Evolutionary conservation across 2,888 invertebrate species (phyloP), one percentile per base, ranked within the genome.

Genomic region (Hemaris fuciformis): DNA sequence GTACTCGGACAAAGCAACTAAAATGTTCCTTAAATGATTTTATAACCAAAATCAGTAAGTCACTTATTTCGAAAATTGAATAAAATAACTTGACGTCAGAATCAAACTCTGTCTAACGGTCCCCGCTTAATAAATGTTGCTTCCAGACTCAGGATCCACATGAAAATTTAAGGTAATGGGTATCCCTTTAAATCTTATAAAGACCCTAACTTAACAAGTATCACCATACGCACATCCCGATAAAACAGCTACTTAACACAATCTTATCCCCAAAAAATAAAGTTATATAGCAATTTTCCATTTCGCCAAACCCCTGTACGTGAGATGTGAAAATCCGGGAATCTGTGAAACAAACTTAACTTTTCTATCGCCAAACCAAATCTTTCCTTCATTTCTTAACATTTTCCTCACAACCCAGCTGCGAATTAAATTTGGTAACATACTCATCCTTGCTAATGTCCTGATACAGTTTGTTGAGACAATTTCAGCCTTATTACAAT

Each of bases 221-320:
- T 67, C 77, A 74, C 69, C 75, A 74, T 1, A 31, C 31, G 31
- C 53, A 79, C 75, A 73, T 66, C 71, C 67, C 62, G 72, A 65
- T 69, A 72, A 72, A 76, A 75, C 79, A 79, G 76, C 81, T 80
- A 79, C 80, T 85, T 79, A 84, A 84, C 75, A 81, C 90, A 90
- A 91, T 89, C 89, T 87, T 86, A 74, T 80, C 78, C 79, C 79
- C 75, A 79, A 86, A 81, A 89, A 91, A 90, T 90, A 88, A 90
- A 90, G 89, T 91, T 89, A 91, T 86, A 83, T 79, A 83, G 74
- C 88, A 90, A 91, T 91, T 91, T 91, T 88, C 85, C 91, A 84
- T 87, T 82, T 82, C 88, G 76, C 68, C 84, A 83, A 82, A 80
- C 83, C 83, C 77, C 79, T 75, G 75, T 77, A 84, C 81, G 83